Evolutionary conservation across 1,140 invertebrate species (phyloP).

Genomic region (Branchinecta lindahli): DNA sequence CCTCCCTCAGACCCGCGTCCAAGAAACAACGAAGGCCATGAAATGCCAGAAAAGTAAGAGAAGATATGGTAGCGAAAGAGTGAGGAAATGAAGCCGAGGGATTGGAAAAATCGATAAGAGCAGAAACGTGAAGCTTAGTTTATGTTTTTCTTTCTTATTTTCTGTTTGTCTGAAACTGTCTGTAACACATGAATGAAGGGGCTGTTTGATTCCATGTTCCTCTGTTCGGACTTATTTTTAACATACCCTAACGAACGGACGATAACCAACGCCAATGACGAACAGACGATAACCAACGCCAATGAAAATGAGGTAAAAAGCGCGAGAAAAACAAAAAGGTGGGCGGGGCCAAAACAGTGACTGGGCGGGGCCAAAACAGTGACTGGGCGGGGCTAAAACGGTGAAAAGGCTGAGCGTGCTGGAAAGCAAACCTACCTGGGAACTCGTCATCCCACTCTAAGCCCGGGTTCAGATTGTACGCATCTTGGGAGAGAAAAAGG

Average conservation of each 20-base stretch:
- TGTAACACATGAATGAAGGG: background rate
- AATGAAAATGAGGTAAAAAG: constrained; percentile 10
- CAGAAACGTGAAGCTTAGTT: too few relatives aligned
- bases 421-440: constrained; percentile 66
- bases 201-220: background rate
- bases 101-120: too few relatives aligned
- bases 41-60: too few relatives aligned
- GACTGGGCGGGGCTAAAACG: constrained; percentile 15
- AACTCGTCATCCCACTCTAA: constrained; percentile 99
- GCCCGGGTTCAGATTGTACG: constrained; percentile 96
- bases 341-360: background rate
- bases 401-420: constrained; percentile 19
- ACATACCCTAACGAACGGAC: background rate
- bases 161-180: too few relatives aligned
- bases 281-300: background rate
- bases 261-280: background rate
- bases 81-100: too few relatives aligned
- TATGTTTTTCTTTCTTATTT: too few relatives aligned
- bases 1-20: too few relatives aligned
- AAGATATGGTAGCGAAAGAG: too few relatives aligned
- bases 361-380: background rate
- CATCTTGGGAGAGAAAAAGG: constrained; percentile 73
- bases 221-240: background rate
- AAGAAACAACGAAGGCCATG: too few relatives aligned
- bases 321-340: constrained; percentile 17